phyloP scores from a whole-genome alignment of 2,888 invertebrate species.

The Microdon myrmicae region DNA sequence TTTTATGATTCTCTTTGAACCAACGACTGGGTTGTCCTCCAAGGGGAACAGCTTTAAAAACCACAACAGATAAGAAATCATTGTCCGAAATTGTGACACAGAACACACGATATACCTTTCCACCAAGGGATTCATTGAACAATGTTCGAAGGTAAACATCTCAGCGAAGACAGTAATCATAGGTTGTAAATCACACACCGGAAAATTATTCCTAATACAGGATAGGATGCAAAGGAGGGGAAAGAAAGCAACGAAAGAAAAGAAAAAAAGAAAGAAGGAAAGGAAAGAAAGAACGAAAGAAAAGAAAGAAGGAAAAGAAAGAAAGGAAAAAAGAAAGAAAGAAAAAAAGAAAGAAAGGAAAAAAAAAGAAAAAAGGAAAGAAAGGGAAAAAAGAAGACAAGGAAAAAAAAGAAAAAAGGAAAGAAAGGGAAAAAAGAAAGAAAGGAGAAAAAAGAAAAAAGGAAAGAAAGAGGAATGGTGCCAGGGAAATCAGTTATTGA shows the following conservation, averaged over 20 bases:
- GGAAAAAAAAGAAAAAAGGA: slow-evolving; percentile 53
- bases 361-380: slow-evolving; percentile 11
- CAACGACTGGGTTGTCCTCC: no score
- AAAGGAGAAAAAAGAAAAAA: slow-evolving; percentile 4
- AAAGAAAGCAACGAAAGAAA: slow-evolving; percentile 19
- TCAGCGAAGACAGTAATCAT: no score
- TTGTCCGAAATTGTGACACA: no score
- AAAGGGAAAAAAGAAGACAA: slow-evolving; percentile 13
- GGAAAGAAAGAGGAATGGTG: no score
- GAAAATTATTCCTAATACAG: no score
- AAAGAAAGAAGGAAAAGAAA: background rate
- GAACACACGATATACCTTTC: no score
- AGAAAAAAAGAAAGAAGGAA: slow-evolving; percentile 46
- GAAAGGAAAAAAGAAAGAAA: slow-evolving; percentile 13
- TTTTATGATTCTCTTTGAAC: no score
- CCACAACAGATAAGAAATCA: no score
- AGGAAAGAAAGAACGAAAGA: slow-evolving; percentile 18
- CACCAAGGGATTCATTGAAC: no score
- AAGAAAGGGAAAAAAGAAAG: slow-evolving; percentile 5
- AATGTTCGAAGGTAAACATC: no score
- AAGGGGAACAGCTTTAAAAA: no score
- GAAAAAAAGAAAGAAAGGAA: slow-evolving; percentile 18
- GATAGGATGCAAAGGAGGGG: slow-evolving; percentile 1
- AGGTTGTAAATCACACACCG: no score
- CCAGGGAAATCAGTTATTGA: slow-evolving; percentile 7